Percentiles rank a stretch among this genome's conserved stretches.
Conservation (phyloP, 1,140 invertebrate genomes). For the Hyles vespertilio region DNA sequence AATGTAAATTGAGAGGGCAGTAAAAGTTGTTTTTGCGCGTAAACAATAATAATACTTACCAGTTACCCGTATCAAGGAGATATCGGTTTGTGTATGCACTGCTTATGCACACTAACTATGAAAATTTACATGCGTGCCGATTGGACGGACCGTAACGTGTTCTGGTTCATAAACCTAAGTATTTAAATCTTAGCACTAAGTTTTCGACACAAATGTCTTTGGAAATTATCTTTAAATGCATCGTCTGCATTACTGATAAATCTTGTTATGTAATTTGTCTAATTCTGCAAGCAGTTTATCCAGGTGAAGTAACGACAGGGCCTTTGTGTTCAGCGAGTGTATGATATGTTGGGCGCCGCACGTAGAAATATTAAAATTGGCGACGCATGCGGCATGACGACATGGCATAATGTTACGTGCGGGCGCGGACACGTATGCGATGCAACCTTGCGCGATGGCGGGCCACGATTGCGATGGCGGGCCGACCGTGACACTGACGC, state of each 20-base stretch:
- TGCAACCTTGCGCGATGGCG: constrained; percentile 60
- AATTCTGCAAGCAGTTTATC: not conserved
- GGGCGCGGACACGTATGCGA: constrained; percentile 27
- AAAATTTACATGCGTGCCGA: too few species aligned
- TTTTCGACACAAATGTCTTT: too few species aligned
- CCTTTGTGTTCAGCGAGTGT: not conserved
- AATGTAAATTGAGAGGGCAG: constrained; percentile 35
- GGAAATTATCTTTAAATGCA: too few species aligned
- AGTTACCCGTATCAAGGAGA: constrained; percentile 13
- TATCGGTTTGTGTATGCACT: constrained; percentile 2
- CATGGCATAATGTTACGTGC: constrained; percentile 40
- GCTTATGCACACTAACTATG: too few species aligned
- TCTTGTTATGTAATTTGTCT: too few species aligned
- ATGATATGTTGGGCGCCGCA: not conserved
- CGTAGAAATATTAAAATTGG: not conserved
- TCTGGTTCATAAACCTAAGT: too few species aligned
- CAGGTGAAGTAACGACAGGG: not conserved
- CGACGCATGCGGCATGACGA: constrained; percentile 3
- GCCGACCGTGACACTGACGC: constrained; percentile 65
- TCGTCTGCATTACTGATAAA: too few species aligned
- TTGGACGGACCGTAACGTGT: too few species aligned
- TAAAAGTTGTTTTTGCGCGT: constrained; percentile 52
- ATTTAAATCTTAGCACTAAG: too few species aligned
- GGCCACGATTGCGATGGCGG: constrained; percentile 49
- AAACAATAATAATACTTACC: constrained; percentile 7